Evolutionary conservation across 1,140 invertebrate genomes (phyloP).

Genomic region (Nomia melanderi): DNA sequence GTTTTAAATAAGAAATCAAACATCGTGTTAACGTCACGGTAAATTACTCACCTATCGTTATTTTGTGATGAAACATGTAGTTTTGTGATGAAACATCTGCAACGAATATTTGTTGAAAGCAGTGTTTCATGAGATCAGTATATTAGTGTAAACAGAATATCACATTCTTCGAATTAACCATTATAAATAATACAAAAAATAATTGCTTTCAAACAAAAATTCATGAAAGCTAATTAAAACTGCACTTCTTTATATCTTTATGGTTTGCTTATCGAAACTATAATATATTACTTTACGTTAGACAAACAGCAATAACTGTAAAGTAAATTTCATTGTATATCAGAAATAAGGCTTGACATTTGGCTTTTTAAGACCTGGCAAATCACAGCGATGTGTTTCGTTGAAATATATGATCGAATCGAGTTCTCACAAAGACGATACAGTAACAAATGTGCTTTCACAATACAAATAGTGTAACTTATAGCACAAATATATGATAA

Average conservation of each 20-base stretch:
- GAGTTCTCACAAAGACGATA: no score
- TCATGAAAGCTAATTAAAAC: background rate
- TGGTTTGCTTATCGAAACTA: background rate
- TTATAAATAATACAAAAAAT: background rate
- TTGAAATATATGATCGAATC: no score
- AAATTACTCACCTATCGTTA: background rate
- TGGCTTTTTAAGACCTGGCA: no score
- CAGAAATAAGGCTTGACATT: no score
- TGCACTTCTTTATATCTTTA: background rate
- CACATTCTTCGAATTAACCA: background rate
- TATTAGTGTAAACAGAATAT: background rate
- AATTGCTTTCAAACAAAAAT: background rate
- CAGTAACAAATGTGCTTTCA: no score
- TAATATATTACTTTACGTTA: background rate
- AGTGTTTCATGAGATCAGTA: constrained; percentile 6
- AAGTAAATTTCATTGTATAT: no score
- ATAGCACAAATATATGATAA: background rate
- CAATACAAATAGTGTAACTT: no score
- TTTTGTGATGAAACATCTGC: background rate
- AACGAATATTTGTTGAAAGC: background rate
- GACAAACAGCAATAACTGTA: no score
- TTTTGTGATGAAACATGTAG: constrained; percentile 6
- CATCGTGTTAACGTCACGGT: background rate
- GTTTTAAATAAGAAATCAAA: background rate
- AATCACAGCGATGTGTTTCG: no score